Evolutionary conservation across 30 jellyfish, hydroid and myxozoan genomes (phyloP).

Genomic region (Aurelia aurita complex sp. Pacific): DNA sequence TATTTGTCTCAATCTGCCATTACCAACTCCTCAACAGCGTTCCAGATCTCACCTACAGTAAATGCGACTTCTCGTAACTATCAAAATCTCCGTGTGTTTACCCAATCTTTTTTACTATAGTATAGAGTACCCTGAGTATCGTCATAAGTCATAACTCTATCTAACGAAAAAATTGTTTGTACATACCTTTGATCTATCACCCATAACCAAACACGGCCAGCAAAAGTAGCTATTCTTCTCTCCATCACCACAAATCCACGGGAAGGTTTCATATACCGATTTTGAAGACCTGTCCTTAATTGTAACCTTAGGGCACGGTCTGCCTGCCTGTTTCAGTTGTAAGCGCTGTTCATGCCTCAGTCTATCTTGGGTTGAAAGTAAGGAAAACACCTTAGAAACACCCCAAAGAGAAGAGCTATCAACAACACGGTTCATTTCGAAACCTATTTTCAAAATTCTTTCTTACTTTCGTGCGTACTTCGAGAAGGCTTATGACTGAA

Average conservation of each 20-base stretch:
- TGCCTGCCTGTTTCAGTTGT: constrained; percentile 26
- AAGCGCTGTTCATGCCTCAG: constrained; percentile 36
- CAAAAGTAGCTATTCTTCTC: constrained; percentile 37
- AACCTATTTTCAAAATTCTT: too few relatives aligned
- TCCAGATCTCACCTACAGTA: too few relatives aligned
- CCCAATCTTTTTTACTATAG: too few relatives aligned
- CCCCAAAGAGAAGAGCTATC: not conserved
- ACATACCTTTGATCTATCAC: constrained; percentile 32
- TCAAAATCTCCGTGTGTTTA: too few relatives aligned
- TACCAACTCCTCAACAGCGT: too few relatives aligned
- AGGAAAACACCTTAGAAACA: constrained; percentile 12
- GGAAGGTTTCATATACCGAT: constrained; percentile 24
- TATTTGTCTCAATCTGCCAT: too few relatives aligned
- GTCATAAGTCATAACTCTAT: not conserved
- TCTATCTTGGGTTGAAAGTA: constrained; percentile 1
- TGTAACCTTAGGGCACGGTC: constrained; percentile 58
- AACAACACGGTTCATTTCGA: constrained; percentile 20
- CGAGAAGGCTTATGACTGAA: too few relatives aligned
- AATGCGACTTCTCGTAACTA: too few relatives aligned
- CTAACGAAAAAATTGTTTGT: not conserved
- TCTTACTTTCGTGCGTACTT: too few relatives aligned
- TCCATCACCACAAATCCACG: constrained; percentile 56
- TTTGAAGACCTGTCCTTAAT: constrained; percentile 41
- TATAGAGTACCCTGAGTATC: not conserved
- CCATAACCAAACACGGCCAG: constrained; percentile 72